Evolutionary conservation across 2,797 vertebrate species (phyloP).

Genomic region (Sciurus carolinensis): DNA sequence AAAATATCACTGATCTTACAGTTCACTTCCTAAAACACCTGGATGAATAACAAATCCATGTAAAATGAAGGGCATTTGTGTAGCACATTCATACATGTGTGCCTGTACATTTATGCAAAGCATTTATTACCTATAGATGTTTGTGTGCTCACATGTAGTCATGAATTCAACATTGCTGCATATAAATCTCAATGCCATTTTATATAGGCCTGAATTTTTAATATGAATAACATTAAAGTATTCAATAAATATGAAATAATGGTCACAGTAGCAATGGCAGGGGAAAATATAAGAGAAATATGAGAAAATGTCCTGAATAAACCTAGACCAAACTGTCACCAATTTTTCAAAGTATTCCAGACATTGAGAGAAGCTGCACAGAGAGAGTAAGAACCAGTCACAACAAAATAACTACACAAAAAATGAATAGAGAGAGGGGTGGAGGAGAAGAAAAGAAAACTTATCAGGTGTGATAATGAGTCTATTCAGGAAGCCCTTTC

Average conservation of each 20-base stretch:
- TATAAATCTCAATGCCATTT: background rate
- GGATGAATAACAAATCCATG: conserved; percentile 35
- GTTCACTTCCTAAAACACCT: conserved; percentile 31
- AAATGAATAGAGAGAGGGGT: background rate
- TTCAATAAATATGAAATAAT: background rate
- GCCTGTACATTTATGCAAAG: background rate
- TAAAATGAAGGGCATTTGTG: background rate
- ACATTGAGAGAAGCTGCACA: background rate
- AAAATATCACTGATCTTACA: background rate
- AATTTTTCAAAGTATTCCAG: background rate
- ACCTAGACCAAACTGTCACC: background rate
- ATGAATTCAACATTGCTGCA: background rate
- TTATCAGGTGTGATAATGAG: background rate
- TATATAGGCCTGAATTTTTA: conserved; percentile 21
- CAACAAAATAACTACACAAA: background rate
- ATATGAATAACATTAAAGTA: background rate
- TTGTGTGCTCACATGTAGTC: background rate
- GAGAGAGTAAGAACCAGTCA: conserved; percentile 21
- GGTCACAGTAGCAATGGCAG: background rate
- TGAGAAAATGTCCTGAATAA: background rate
- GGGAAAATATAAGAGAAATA: background rate
- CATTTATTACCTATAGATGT: background rate
- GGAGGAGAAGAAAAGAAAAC: conserved; percentile 7
- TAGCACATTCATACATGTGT: background rate
- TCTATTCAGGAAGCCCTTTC: background rate